These are phyloP conservation scores for Drosophila pallidifrons DNA, from an alignment of 1,140 invertebrate genomes.

Conservation along the genomic window DNA sequence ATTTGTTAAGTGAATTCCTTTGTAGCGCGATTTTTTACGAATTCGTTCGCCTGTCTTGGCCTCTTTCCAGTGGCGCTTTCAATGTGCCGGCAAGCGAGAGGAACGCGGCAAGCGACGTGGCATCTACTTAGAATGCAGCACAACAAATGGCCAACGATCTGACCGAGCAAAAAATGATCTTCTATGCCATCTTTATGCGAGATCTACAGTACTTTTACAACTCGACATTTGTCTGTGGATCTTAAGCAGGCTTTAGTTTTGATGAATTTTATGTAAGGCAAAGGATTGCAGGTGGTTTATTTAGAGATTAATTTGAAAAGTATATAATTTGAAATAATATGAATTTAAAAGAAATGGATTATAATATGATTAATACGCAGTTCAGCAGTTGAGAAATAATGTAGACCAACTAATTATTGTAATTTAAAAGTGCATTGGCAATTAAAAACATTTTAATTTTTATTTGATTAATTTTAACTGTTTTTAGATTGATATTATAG, in stretches of 20 bases:
- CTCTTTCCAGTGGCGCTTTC: conserved; percentile 58
- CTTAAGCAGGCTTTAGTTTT: background rate
- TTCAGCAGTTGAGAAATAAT: no score
- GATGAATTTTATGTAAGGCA: background rate
- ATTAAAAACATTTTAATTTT: no score
- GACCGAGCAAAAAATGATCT: background rate
- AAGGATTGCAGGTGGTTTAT: no score
- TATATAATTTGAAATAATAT: no score
- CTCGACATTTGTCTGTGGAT: background rate
- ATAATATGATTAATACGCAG: no score
- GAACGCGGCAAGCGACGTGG: conserved; percentile 13
- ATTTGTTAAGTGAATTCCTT: conserved; percentile 84
- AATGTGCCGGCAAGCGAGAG: conserved; percentile 7
- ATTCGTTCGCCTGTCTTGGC: conserved; percentile 56
- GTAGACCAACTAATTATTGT: no score
- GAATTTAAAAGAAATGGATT: no score
- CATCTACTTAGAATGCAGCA: conserved; percentile 53
- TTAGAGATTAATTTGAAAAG: no score
- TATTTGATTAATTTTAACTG: no score
- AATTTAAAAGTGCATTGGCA: no score
- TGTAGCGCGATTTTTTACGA: conserved; percentile 81
- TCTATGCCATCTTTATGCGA: conserved; percentile 10
- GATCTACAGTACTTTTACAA: conserved; percentile 6
- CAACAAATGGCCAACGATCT: conserved; percentile 38
- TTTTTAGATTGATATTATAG: no score